These are phyloP conservation scores for Trypoxylus dichotomus DNA, from an alignment of 1,140 invertebrate genomes.

Conservation along the genomic window DNA sequence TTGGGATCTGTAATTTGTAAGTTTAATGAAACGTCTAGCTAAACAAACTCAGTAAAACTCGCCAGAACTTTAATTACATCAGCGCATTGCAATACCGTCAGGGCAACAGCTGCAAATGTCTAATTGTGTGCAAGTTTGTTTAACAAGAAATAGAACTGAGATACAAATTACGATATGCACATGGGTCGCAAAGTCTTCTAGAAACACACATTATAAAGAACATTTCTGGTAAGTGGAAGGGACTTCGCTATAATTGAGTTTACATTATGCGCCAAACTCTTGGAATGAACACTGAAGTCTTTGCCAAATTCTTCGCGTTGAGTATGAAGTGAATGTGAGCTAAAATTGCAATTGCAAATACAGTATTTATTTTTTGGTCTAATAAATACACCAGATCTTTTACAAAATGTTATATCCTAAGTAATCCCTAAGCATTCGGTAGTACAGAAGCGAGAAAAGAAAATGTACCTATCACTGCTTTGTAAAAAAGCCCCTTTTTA, in stretches of 20 bases:
- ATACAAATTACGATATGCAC: slow-evolving; percentile 2
- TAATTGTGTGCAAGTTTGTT: slow-evolving; percentile 25
- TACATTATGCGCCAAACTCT: background rate
- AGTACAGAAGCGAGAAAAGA: too few relatives aligned
- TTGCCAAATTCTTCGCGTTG: too few relatives aligned
- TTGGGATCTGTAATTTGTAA: slow-evolving; percentile 9
- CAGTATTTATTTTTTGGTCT: too few relatives aligned
- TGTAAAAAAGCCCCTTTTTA: too few relatives aligned
- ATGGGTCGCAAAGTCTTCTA: slow-evolving; percentile 16
- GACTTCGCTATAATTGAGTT: slow-evolving; percentile 18
- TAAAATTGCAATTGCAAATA: too few relatives aligned
- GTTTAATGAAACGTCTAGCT: slow-evolving; percentile 9
- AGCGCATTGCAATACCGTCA: background rate
- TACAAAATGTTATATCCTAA: too few relatives aligned
- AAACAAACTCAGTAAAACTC: background rate
- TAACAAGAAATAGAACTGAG: slow-evolving; percentile 18
- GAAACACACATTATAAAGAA: background rate
- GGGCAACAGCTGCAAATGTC: slow-evolving; percentile 19
- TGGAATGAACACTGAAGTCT: background rate
- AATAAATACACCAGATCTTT: too few relatives aligned
- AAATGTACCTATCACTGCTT: too few relatives aligned
- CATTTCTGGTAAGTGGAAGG: background rate
- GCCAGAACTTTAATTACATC: slow-evolving; percentile 11
- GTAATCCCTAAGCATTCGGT: too few relatives aligned
- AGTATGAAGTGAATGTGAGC: too few relatives aligned